Conservation (phyloP, 2,113 vertebrate genomes). For the Megatriorchis doriae region DNA sequence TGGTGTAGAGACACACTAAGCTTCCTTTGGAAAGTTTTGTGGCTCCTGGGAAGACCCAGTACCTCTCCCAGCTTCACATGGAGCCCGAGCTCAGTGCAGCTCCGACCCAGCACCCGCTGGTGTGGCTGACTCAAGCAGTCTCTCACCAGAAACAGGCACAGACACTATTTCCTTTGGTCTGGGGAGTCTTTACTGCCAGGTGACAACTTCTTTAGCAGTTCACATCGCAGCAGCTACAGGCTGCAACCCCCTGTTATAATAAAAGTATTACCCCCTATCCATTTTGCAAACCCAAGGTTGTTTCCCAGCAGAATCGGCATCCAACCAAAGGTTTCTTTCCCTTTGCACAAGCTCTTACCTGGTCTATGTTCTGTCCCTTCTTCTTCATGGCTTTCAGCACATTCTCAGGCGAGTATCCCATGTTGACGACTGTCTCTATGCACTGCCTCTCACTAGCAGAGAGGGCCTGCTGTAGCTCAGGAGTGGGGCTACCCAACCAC, state of each 20-base stretch:
- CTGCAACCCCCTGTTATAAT: background rate
- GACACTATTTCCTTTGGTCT: background rate
- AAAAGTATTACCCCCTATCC: too few species aligned
- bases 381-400: slow-evolving; percentile 94
- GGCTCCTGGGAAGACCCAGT: background rate
- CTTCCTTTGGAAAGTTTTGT: background rate
- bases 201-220: background rate
- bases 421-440: slow-evolving; percentile 88
- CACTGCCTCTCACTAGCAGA: slow-evolving; percentile 87
- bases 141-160: background rate
- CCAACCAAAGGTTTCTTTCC: background rate
- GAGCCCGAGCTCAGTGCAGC: background rate
- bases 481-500: rapidly evolving
- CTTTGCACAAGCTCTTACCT: slow-evolving; percentile 68
- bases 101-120: background rate
- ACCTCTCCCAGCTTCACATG: background rate
- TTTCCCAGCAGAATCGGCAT: background rate
- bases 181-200: background rate
- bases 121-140: background rate
- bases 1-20: rapidly evolving
- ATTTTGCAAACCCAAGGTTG: background rate
- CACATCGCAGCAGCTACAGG: background rate
- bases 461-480: slow-evolving; percentile 76
- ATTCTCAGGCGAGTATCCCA: slow-evolving; percentile 92
- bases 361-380: slow-evolving; percentile 94